These are phyloP conservation scores for Cyprinodon tularosa DNA, from an alignment of 2,113 vertebrate species.

Conservation along the genomic window DNA sequence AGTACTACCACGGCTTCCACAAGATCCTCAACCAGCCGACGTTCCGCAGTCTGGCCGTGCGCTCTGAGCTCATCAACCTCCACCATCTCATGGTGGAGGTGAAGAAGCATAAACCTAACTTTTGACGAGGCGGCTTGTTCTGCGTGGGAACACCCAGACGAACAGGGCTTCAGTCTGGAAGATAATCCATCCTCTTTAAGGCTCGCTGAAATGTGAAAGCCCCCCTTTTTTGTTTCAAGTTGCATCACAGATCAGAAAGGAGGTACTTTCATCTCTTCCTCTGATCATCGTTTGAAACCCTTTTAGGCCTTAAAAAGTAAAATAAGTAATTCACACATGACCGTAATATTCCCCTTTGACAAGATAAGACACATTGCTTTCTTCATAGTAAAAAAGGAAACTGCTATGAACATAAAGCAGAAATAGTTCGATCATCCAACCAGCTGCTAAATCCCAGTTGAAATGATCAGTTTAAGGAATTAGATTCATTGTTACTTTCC, in stretches of 20 bases:
- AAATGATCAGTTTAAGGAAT: not conserved
- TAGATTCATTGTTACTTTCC: not conserved
- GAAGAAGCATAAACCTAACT: constrained; percentile 95
- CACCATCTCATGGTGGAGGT: constrained; percentile 96
- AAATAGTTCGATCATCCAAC: not conserved
- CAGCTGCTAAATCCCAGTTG: not conserved
- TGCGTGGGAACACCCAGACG: not conserved
- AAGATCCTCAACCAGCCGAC: constrained; percentile 88
- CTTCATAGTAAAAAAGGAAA: no score
- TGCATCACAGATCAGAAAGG: not conserved
- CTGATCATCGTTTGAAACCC: not conserved
- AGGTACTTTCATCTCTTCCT: not conserved
- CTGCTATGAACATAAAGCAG: not conserved
- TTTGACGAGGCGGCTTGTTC: constrained; percentile 66
- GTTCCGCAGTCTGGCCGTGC: constrained; percentile 85
- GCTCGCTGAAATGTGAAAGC: not conserved
- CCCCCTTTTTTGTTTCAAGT: not conserved
- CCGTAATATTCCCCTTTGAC: not conserved
- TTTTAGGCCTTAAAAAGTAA: not conserved
- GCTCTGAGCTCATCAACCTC: constrained; percentile 93
- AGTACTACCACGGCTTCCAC: constrained; percentile 95
- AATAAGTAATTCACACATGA: not conserved
- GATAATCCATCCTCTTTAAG: not conserved
- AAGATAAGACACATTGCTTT: not conserved
- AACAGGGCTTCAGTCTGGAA: not conserved